Evolutionary conservation across 2,113 vertebrate species (phyloP), one percentile per base, ranked within the genome.

Genomic region (Furnarius figulus): DNA sequence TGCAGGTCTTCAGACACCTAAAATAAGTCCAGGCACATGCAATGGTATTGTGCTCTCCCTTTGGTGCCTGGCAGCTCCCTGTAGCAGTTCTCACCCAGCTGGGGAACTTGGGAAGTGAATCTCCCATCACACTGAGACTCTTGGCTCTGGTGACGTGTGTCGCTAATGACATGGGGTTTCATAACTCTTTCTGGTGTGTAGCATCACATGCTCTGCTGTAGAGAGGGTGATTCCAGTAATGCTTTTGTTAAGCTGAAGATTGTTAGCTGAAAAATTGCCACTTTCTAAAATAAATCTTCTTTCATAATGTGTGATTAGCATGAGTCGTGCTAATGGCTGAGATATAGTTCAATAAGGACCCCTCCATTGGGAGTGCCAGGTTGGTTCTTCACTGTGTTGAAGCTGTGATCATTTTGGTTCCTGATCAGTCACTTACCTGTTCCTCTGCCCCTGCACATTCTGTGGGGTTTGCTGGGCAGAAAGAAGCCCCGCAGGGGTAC

Each of bases 91-190:
- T 39, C 56, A 20, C 20, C 19, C 50, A 4, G 44, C 6, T 11
- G 7, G 52, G 42, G 72, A 67, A 11, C 31, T 1, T 6, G 24
- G 67, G 56, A 55, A 50, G 27, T 56, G 8, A n/a, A 5, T 14
- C 22, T 33, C 37, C 52, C 8, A 14, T 61, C 9, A 3, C 1
- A 2, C 33, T 1, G 42, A 18, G 62, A 3, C 46, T 25, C 31
- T 42, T 0, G 1, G 31, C 6, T 4, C 20, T 0, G 28, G 6
- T 7, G 66, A 6, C 4, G 8, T 2, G 52, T 17, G 6, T 68
- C 5, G 37, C 31, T 42, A 2, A 4, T 13, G 21, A 10, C 9
- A 4, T 1, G 1, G 35, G 44, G 31, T 31, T 44, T 65, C 24
- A 2, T 24, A 8, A 11, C 59, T 35, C 39, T 12, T 18, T 19